These are phyloP conservation scores for Cancer borealis DNA, from an alignment of 2,888 invertebrate species.

Conservation along the genomic window DNA sequence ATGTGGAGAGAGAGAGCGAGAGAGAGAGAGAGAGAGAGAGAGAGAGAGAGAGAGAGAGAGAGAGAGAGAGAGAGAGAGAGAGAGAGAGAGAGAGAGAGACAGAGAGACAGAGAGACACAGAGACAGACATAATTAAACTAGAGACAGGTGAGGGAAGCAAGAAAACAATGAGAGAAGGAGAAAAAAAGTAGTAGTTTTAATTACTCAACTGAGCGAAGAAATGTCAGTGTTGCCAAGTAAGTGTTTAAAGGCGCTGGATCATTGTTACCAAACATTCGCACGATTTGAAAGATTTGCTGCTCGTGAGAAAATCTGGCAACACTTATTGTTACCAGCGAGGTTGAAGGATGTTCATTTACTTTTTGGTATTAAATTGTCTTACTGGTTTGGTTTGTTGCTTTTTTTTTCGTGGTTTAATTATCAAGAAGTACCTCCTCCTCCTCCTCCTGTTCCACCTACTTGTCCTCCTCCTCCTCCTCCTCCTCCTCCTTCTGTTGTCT, in stretches of 20 bases:
- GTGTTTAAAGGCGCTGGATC: too few relatives aligned
- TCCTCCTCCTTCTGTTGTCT: not conserved
- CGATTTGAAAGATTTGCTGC: not conserved
- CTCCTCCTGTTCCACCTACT: not conserved
- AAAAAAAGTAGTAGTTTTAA: not conserved
- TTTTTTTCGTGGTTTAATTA: constrained; percentile 22
- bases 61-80: constrained; percentile 40
- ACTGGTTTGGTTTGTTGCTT: not conserved
- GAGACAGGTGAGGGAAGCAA: not conserved
- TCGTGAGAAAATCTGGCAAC: not conserved
- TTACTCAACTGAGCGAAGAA: not conserved
- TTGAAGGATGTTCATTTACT: not conserved
- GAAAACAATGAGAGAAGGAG: not conserved
- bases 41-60: constrained; percentile 21
- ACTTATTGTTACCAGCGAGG: not conserved
- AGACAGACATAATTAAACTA: not conserved
- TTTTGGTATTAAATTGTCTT: not conserved
- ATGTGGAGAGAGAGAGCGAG: not conserved
- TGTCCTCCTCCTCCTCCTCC: not conserved
- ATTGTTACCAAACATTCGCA: not conserved
- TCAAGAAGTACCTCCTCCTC: not conserved
- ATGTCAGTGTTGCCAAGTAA: not conserved
- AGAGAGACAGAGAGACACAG: not conserved
- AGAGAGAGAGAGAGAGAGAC: not conserved
- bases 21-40: constrained; percentile 20